Conservation (phyloP, 2,113 vertebrate species). For the Tupaia tana region DNA sequence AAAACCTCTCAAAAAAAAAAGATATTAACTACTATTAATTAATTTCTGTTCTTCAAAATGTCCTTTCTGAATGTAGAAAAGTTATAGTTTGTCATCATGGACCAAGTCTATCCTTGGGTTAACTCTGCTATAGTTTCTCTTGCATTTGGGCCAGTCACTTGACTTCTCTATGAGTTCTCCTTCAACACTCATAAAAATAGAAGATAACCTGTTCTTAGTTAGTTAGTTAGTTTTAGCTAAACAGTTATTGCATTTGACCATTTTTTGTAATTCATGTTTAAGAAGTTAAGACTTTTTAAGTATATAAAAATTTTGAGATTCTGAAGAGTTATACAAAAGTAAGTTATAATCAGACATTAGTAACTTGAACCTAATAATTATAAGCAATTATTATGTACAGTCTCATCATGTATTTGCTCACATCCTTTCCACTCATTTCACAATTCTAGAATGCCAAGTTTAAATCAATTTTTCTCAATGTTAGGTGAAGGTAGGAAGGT, state of each 20-base stretch:
- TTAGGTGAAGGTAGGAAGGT: neutral
- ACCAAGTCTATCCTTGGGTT: neutral
- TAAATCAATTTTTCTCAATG: neutral
- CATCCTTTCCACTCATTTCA: neutral
- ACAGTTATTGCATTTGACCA: neutral
- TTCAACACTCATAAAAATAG: neutral
- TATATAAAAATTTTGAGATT: neutral
- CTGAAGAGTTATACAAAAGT: neutral
- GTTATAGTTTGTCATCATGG: neutral
- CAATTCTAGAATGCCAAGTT: neutral
- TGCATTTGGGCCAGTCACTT: neutral
- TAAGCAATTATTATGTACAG: neutral
- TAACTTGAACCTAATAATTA: slow-evolving; percentile 12
- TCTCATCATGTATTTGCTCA: neutral
- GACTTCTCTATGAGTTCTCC: neutral
- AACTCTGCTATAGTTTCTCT: neutral
- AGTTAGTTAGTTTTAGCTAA: neutral
- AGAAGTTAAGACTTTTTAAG: neutral
- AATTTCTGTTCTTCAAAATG: neutral
- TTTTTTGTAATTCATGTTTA: neutral
- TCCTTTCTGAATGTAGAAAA: neutral
- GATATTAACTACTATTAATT: neutral
- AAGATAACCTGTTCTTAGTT: neutral
- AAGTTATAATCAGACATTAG: neutral
- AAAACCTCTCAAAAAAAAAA: neutral